Evolutionary conservation across 2,113 vertebrate genomes (phyloP), one percentile per base, ranked within the genome.

Genomic region (Pachypanchax playfairii): DNA sequence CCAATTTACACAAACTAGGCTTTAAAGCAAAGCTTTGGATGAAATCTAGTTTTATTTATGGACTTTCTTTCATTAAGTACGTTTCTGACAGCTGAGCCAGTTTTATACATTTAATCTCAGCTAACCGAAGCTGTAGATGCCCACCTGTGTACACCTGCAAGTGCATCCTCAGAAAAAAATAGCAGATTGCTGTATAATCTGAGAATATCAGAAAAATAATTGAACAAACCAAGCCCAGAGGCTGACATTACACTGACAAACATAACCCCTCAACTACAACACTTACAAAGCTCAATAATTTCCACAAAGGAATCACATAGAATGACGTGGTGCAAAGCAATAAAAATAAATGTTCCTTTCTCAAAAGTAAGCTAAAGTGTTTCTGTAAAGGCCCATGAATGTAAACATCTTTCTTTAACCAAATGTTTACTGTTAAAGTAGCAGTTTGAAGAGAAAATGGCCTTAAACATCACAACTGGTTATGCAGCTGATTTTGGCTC

Each of bases 101-200:
- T n/a, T 50, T 55, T 50, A 25, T 38, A 62, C 46, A 61, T 42
- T 33, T 43, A 60, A n/a, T 52, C 43, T 59, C 58, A 66, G 5
- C 14, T 29, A 77, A 46, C 8, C 24, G 52, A 20, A 58, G 41
- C 25, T 43, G 12, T 44, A 20, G 39, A 33, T 13, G 41, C 18
- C 20, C 51, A 15, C 59, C 15, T 47, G 52, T n/a, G n/a, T 41
- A 35, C 62, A 63, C 71, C 59, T 59, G 36, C 12, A 29, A 76
- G 22, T 43, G 18, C 5, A 6, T 52, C 5, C 46, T 46, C 31
- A 22, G 54, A 69, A 49, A 17, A 26, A 66, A 28, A 50, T 36
- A 52, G 14, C 21, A 67, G 53, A 50, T 43, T 79, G 46, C 29
- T 46, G 55, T n/a, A 60, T 81, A 79, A 74, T 83, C 65, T 51